Percentiles rank a stretch among this genome's conserved stretches.
These are phyloP conservation scores for Anodontia alba DNA, from an alignment of 2,888 invertebrate genomes.

Conservation along the genomic window DNA sequence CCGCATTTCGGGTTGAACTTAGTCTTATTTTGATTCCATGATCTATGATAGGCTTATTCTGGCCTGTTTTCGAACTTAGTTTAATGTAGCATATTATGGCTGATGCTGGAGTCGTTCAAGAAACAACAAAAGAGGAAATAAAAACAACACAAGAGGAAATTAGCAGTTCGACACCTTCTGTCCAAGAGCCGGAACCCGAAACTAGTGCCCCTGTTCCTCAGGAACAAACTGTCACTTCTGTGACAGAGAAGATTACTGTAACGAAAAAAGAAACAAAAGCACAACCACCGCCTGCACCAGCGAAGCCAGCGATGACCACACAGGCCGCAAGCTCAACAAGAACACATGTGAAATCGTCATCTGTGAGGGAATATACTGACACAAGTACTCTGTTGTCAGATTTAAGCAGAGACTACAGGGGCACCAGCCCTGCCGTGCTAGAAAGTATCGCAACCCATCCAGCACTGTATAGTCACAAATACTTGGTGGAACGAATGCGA, in stretches of 20 bases:
- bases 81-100: slow-evolving; percentile 45
- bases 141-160: neutral
- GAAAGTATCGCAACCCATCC: slow-evolving; percentile 79
- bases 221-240: slow-evolving; percentile 59
- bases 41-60: neutral
- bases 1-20: neutral
- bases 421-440: slow-evolving; percentile 77
- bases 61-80: slow-evolving; percentile 27
- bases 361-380: slow-evolving; percentile 55
- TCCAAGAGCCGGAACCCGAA: slow-evolving; percentile 36
- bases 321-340: slow-evolving; percentile 18
- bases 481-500: slow-evolving; percentile 52
- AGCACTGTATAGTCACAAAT: slow-evolving; percentile 63
- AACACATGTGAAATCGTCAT: slow-evolving; percentile 32
- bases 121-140: slow-evolving; percentile 10
- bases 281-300: slow-evolving; percentile 18
- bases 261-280: slow-evolving; percentile 25
- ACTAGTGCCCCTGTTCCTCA: slow-evolving; percentile 52
- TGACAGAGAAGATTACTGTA: slow-evolving; percentile 41
- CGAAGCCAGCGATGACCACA: slow-evolving; percentile 21
- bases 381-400: slow-evolving; percentile 44
- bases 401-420: slow-evolving; percentile 73
- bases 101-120: slow-evolving; percentile 34
- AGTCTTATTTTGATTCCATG: neutral
- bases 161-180: neutral